Conservation (phyloP, 2,113 vertebrate genomes). For the Progne subis region DNA sequence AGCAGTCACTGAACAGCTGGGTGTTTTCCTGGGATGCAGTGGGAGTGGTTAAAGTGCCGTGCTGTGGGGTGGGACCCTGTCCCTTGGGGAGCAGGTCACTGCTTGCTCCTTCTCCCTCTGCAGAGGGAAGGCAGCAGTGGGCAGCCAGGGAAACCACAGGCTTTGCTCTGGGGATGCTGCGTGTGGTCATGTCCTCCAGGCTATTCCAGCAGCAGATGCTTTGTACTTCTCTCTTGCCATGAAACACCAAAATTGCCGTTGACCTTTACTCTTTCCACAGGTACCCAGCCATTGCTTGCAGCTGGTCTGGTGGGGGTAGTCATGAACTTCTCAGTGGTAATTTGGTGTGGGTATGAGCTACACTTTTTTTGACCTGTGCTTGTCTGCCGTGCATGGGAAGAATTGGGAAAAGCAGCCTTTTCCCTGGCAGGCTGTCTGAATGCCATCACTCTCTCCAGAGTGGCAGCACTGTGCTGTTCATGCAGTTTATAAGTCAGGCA, state of each 20-base stretch:
- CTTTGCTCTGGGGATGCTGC: not conserved
- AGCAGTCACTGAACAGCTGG: not conserved
- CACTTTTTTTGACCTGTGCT: not conserved
- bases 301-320: not conserved
- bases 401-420: not conserved
- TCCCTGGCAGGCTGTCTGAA: not conserved
- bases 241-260: not conserved
- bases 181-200: not conserved
- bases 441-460: not conserved
- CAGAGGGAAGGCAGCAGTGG: not conserved
- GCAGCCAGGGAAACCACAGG: not conserved
- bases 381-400: not conserved
- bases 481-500: not conserved
- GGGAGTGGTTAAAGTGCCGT: not conserved
- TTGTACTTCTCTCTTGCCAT: not conserved
- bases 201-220: not conserved
- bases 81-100: fast-evolving
- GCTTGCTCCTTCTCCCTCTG: not conserved
- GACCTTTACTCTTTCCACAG: not conserved
- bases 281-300: not conserved
- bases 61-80: not conserved
- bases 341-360: not conserved
- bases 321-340: fast-evolving
- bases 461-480: not conserved
- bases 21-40: not conserved